phyloP scores from a whole-genome alignment of 2,888 invertebrate genomes.

The Chrysomela aeneicollis region DNA sequence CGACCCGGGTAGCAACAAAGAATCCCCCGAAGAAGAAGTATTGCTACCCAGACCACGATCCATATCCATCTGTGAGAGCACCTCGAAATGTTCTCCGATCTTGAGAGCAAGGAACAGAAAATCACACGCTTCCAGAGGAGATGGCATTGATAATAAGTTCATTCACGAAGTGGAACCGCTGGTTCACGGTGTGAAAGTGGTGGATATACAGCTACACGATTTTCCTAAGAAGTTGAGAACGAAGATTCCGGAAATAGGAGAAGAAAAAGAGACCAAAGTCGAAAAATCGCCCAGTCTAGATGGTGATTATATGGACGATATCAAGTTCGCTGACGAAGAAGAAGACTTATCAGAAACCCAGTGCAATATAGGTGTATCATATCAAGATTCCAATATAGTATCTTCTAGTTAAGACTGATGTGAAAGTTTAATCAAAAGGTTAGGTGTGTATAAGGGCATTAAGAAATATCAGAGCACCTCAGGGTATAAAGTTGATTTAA shows the following conservation, averaged over 20 bases:
- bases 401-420: slow-evolving; percentile 55
- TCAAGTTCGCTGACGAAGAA: slow-evolving; percentile 77
- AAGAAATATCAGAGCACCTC: slow-evolving; percentile 19
- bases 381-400: slow-evolving; percentile 59
- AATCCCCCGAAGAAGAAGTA: slow-evolving; percentile 69
- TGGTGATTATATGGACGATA: slow-evolving; percentile 69
- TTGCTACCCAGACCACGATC: slow-evolving; percentile 58
- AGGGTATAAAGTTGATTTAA: slow-evolving; percentile 19
- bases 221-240: slow-evolving; percentile 45
- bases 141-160: slow-evolving; percentile 41
- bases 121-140: slow-evolving; percentile 44
- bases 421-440: slow-evolving; percentile 32
- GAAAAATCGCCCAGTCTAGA: slow-evolving; percentile 72
- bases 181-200: slow-evolving; percentile 40
- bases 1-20: slow-evolving; percentile 73
- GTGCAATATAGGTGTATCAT: slow-evolving; percentile 59
- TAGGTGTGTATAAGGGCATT: slow-evolving; percentile 24
- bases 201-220: slow-evolving; percentile 53
- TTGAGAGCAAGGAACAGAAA: slow-evolving; percentile 46
- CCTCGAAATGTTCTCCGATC: slow-evolving; percentile 45
- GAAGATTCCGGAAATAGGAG: slow-evolving; percentile 43
- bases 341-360: slow-evolving; percentile 53
- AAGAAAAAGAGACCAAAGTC: slow-evolving; percentile 72
- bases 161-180: slow-evolving; percentile 44
- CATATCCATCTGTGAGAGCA: slow-evolving; percentile 42